Evolutionary conservation across 2,888 invertebrate genomes (phyloP), one percentile per base, ranked within the genome.

Genomic region (Campoplex nolae): DNA sequence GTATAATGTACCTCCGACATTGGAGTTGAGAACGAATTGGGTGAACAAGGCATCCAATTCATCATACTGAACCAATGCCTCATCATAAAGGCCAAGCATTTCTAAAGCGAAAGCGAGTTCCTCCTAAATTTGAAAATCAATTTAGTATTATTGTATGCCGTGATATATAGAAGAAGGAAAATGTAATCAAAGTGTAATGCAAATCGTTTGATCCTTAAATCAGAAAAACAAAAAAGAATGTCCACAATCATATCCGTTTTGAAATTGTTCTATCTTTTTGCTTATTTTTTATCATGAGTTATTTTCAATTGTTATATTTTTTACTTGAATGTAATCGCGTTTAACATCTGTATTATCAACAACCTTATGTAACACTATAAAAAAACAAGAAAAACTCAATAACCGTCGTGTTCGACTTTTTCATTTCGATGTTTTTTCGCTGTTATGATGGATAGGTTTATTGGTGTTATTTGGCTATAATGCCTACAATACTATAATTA

Each of bases 31-130:
- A 81, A 99, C 97, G 95, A 99, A 99, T 95, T 99, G 99, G 2
- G 99, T 98, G 94, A 99, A 99, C 90, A 99, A 96, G 75, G 99
- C 99, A 95, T 99, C 99, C 92, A 99, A 95, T 95, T 99, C 99
- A 94, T 99, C 99, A 94, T 99, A 99, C 93, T 99, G 99, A 81
- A 99, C 98, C 90, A 99, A 95, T 18, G 99, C 98, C 95, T 99
- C 99, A 90, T 99, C 98, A 92, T 98, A 97, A 88, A 99, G 95
- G 83, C 98, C 98, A 89, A 99, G 95, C 97, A 98, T 98, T 96
- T 99, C 98, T 91, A 98, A 96, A 89, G 98, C 98, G 95, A 99
- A 98, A 84, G 99, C 99, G 90, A 99, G 95, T 95, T 99, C 98
- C 95, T 99, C 99, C 97, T 99, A 96, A 82, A 95, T 95, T 23